phyloP scores from a whole-genome alignment of 2,113 vertebrate genomes.

The Polypterus senegalus region DNA sequence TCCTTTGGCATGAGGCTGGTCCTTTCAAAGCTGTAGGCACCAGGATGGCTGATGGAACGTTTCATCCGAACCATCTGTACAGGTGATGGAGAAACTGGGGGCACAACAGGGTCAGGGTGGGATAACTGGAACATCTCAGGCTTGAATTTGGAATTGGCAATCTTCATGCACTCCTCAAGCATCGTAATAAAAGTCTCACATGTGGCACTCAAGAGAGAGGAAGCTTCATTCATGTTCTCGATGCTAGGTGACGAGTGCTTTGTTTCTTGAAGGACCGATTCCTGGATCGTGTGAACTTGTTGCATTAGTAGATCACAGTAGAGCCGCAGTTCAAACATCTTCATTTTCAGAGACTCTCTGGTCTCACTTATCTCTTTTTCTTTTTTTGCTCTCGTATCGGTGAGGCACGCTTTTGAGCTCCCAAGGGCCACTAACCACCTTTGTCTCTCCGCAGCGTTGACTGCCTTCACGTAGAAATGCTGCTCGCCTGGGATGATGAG shows the following conservation, averaged over 20 bases:
- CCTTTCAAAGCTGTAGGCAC: conserved; percentile 56
- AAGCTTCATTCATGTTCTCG: conserved; percentile 74
- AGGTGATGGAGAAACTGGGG: conserved; percentile 71
- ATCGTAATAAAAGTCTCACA: conserved; percentile 92
- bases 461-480: conserved; percentile 70
- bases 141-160: conserved; percentile 81
- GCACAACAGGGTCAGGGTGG: conserved; percentile 54
- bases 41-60: conserved; percentile 61
- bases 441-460: conserved; percentile 68
- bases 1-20: conserved; percentile 47
- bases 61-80: conserved; percentile 76
- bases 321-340: conserved; percentile 95
- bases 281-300: conserved; percentile 76
- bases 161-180: conserved; percentile 90
- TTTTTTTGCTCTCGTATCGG: conserved; percentile 62
- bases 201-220: conserved; percentile 86
- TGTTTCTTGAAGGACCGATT: conserved; percentile 60
- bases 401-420: conserved; percentile 68
- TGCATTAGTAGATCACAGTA: conserved; percentile 91
- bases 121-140: conserved; percentile 68
- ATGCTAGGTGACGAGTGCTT: conserved; percentile 46
- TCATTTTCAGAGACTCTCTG: conserved; percentile 84
- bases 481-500: conserved; percentile 71
- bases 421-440: conserved; percentile 70
- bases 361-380: conserved; percentile 80